Evolutionary conservation across 2,113 vertebrate genomes (phyloP).

Genomic region (Candoia aspera): DNA sequence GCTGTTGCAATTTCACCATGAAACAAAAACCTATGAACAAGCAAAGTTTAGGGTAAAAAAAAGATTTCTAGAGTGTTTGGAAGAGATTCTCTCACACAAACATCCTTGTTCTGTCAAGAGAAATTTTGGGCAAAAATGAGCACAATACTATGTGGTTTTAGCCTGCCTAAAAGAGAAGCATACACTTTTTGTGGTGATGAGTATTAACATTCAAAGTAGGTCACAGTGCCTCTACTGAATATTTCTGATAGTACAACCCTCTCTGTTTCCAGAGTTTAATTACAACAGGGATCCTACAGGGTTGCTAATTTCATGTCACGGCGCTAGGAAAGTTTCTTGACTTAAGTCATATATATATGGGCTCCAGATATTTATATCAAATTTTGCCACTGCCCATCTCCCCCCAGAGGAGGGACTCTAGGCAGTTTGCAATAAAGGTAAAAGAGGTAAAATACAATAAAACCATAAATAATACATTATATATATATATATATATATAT

Average conservation of each 20-base stretch:
- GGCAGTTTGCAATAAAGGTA: too few species aligned
- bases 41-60: constrained; percentile 42
- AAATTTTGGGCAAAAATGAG: constrained; percentile 50
- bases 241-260: constrained; percentile 65
- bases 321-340: constrained; percentile 63
- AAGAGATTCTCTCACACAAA: constrained; percentile 50
- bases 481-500: too few species aligned
- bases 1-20: constrained; percentile 57
- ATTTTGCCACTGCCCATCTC: too few species aligned
- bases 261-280: constrained; percentile 67
- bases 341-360: constrained; percentile 68
- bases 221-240: constrained; percentile 60
- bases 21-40: constrained; percentile 58
- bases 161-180: constrained; percentile 45
- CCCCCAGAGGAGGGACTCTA: too few species aligned
- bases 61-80: constrained; percentile 35
- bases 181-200: constrained; percentile 34
- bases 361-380: constrained; percentile 67
- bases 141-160: neutral
- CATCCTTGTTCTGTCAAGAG: constrained; percentile 48
- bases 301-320: constrained; percentile 68
- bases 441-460: too few species aligned
- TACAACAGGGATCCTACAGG: constrained; percentile 68
- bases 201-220: constrained; percentile 63
- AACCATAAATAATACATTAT: too few species aligned